Base-by-base conservation (phyloP, 2,797 vertebrate genomes). In the Microchirus variegatus region DNA sequence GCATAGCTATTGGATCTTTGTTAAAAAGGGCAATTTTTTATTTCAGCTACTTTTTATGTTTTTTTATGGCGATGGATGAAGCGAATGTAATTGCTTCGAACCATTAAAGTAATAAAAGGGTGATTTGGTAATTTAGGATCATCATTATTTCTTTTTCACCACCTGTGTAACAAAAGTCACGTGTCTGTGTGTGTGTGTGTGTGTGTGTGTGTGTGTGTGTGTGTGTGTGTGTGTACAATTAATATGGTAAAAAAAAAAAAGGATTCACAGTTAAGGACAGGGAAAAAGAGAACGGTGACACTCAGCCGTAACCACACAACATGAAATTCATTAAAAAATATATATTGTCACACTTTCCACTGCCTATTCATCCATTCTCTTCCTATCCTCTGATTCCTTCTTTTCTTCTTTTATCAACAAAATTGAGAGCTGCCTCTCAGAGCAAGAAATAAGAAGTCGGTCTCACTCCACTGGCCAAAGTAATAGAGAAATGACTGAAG, bases 401-500 rank as follows among this genome's bases (percentile, higher is more conserved):
- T 35, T 47, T 47, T 67, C 55, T 2, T 43, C 19, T 79, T 80
- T 84, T 75, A 85, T 90, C 81, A 78, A 66, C 51, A 13, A 84
- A 87, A 83, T 69, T 70, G 78, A 83, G 72, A 87, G 84, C 82
- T 88, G 86, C 80, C 85, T 85, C 79, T 83, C 66, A 54, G 82
- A 90, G 85, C 78, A 87, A 63, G 64, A 85, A 85, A 89, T 86
- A 87, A 87, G 81, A 88, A 89, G 73, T 67, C 41, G 26, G 89
- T 92, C 84, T 90, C 90, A 88, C 86, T 88, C 84, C 70, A 73
- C 54, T 82, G 87, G 82, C 79, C 74, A 87, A 89, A 81, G 87
- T 90, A 90, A 92, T 91, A 79, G 87, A 88, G 82, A 86, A 90
- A 85, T 86, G 85, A 89, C 72, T 82, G 61, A 62, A 85, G 83